Conservation (phyloP, 1,140 invertebrate genomes). For the Hirudo medicinalis region DNA sequence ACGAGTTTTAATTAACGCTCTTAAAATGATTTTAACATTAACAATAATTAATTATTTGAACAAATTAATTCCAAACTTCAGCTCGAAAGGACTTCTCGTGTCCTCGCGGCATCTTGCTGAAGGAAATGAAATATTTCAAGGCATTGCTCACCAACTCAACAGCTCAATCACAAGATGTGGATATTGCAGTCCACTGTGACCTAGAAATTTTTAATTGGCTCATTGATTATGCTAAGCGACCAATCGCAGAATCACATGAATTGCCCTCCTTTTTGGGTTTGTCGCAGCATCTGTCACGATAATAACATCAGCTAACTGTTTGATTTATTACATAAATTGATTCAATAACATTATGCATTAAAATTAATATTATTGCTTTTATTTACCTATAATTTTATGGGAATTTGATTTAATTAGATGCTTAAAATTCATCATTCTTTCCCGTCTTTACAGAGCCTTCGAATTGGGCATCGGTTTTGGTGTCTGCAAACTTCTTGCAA, state of each 20-base stretch:
- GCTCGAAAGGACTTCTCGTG: constrained; percentile 75
- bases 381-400: not conserved
- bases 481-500: constrained; percentile 82
- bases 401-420: not conserved
- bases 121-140: constrained; percentile 87
- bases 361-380: too few relatives aligned
- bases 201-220: constrained; percentile 85
- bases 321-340: constrained; percentile 25
- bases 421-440: not conserved
- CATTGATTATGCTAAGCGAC: constrained; percentile 69
- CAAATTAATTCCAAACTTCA: constrained; percentile 23
- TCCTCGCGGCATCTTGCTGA: constrained; percentile 64
- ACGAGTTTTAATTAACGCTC: not conserved
- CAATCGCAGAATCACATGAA: constrained; percentile 24
- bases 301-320: not conserved
- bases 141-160: constrained; percentile 45
- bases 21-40: not conserved
- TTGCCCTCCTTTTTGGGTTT: not conserved
- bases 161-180: constrained; percentile 62
- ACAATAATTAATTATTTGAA: not conserved
- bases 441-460: constrained; percentile 49
- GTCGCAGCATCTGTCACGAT: not conserved
- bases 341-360: not conserved
- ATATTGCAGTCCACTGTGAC: constrained; percentile 89
- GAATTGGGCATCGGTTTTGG: constrained; percentile 77